These are phyloP conservation scores for Anniella stebbinsi DNA, from an alignment of 2,797 vertebrate genomes.

Conservation along the genomic window DNA sequence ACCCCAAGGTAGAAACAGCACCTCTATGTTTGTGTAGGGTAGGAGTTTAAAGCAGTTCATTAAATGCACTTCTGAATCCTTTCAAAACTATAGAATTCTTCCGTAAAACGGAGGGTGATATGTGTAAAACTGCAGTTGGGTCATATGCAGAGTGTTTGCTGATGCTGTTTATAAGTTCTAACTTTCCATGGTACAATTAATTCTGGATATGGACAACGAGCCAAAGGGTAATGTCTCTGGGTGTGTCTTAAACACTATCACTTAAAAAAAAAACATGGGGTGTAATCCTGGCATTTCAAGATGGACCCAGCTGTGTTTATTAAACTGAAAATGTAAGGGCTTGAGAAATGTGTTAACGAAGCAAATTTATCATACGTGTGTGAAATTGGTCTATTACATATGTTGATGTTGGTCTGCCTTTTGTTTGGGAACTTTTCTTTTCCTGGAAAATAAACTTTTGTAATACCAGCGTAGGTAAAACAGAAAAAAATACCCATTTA, in stretches of 20 bases:
- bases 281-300: background rate
- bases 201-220: no score
- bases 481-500: background rate
- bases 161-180: background rate
- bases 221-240: no score
- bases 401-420: background rate
- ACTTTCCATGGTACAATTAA: background rate
- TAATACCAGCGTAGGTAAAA: slow-evolving; percentile 14
- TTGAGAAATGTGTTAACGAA: background rate
- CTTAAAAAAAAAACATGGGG: no score
- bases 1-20: background rate
- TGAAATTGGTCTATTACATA: background rate
- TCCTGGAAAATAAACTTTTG: slow-evolving; percentile 4
- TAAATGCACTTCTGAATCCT: background rate
- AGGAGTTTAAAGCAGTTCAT: background rate
- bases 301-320: background rate
- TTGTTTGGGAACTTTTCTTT: slow-evolving; percentile 20
- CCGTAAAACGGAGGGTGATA: background rate
- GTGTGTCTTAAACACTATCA: no score
- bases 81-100: background rate
- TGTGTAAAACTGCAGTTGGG: background rate
- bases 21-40: background rate
- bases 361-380: no score
- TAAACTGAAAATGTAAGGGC: background rate
- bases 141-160: background rate